Base-by-base conservation (phyloP, 2,888 invertebrate genomes). In the Pasiphila rectangulata region DNA sequence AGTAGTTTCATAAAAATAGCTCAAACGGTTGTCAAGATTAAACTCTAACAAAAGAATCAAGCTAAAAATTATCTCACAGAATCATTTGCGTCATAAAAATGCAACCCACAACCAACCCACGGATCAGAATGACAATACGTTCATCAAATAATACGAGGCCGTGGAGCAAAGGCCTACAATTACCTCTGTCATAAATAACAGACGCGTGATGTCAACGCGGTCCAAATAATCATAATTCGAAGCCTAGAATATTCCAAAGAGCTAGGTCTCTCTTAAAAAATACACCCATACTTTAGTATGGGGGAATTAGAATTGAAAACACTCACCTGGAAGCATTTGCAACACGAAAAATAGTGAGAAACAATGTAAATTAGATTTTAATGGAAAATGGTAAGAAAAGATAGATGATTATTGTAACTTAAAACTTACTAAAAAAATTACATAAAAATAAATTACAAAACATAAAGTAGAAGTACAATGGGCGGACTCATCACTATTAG, bases 161-260 rank as follows among this genome's bases (percentile, higher is more conserved):
- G 9, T 35, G 29, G 25, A 19, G 36, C 44, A 24, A 40, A 45
- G 30, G 44, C 49, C 40, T 45, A 45, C 40, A 41, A 49, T 49
- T 49, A 49, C 45, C 20, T 27, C 21, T 36, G 17, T 20, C 40
- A 37, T 45, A 37, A 49, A 40, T 45, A 49, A 41, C 19, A 19
- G 21, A 48, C 40, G 40, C 44, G 40, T 49, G 49, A 41, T 49
- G 49, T 49, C 49, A 49, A 49, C 44, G 15, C n/a, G 40, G 23
- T 39, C 44, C 40, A 44, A 49, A 49, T 49, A 44, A 25, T 35
- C 35, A 44, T 25, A 30, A 16, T 29, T 39, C 23, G n/a, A 35
- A 36, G 15, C 34, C 19, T 30, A 44, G 36, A 3, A 9, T 5
- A 19, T n/a, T 9, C 6, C 9, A 17, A 38, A 34, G 17, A 19